Evolutionary conservation across 2,113 vertebrate genomes (phyloP), one percentile per base, ranked within the genome.

Genomic region (Xyrauchen texanus): DNA sequence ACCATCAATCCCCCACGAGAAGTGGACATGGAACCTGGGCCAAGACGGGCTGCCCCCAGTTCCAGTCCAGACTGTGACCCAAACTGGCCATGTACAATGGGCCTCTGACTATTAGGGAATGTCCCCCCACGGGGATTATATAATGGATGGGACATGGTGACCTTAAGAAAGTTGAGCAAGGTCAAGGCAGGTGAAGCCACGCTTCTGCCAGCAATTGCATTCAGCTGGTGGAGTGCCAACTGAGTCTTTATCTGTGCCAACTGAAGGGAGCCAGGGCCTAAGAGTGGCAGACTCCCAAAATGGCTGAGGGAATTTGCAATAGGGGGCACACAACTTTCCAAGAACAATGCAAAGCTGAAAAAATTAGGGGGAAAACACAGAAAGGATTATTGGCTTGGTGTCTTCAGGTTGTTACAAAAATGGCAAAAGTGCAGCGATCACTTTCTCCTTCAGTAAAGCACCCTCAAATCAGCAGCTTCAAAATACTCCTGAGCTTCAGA

Each of bases 261-360:
- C 90, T 91, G 92, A 82, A 97, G 95, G 91, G 94, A 94, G 90
- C 94, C 91, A 86, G 94, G 94, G 91, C 94, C 93, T 85, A 90
- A 91, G 88, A 96, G 91, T 84, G 95, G 74, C 51, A 92, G 93
- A 90, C 89, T 89, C 85, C 92, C 94, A 89, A 93, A 92, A 91
- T 89, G 69, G 82, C 79, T 93, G 94, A 92, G 92, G 91, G 92
- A 92, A 95, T 94, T 95, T 92, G 93, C 92, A 91, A 95, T 90
- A 91, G 93, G 92, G 85, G 93, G 91, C 88, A 92, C 90, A 89
- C 91, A 94, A 94, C 88, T 93, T 94, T 96, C 94, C 94, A 89
- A 95, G 92, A 93, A 90, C 89, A 96, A 96, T 87, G 95, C 93
- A 97, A 95, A 94, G 95, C 96, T 98, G 95, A 92, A 94, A 98